A percentile compares a stretch with the other conserved stretches of the same genome.
Conservation (phyloP, 2,888 invertebrate species). For the Danaus chrysippus region DNA sequence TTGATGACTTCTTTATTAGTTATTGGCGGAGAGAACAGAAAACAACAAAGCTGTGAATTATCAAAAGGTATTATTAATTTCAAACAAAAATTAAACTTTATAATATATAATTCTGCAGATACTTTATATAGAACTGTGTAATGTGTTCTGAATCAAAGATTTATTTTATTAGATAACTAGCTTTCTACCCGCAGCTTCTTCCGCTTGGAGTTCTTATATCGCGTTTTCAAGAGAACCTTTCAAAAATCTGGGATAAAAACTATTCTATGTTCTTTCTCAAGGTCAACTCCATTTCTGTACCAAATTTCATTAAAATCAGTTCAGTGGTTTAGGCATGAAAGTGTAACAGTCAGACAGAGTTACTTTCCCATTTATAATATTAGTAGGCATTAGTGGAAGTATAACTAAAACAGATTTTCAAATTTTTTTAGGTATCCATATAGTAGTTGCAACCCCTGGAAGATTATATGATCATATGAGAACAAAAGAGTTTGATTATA, state of each 20-base stretch:
- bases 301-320: no score
- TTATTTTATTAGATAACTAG: background rate
- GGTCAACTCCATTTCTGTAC: no score
- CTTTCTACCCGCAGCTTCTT: no score
- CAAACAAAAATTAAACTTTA: background rate
- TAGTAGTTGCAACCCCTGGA: conserved; percentile 97
- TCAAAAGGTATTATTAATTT: conserved; percentile 79
- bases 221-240: no score
- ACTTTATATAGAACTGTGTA: no score
- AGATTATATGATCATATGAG: conserved; percentile 95
- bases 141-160: background rate
- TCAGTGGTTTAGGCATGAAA: no score
- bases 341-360: no score
- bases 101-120: background rate
- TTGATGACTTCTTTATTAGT: conserved; percentile 90
- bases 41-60: conserved; percentile 91
- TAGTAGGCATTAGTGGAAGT: no score
- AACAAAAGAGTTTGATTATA: conserved; percentile 93
- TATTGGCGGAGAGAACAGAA: conserved; percentile 95
- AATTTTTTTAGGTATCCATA: conserved; percentile 83
- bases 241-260: no score
- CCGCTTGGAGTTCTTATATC: no score
- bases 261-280: no score
- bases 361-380: no score
- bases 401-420: background rate